A percentile compares a stretch with the other conserved stretches of the same genome.
phyloP scores from a whole-genome alignment of 2,113 vertebrate genomes.

The Anolis carolinensis region DNA sequence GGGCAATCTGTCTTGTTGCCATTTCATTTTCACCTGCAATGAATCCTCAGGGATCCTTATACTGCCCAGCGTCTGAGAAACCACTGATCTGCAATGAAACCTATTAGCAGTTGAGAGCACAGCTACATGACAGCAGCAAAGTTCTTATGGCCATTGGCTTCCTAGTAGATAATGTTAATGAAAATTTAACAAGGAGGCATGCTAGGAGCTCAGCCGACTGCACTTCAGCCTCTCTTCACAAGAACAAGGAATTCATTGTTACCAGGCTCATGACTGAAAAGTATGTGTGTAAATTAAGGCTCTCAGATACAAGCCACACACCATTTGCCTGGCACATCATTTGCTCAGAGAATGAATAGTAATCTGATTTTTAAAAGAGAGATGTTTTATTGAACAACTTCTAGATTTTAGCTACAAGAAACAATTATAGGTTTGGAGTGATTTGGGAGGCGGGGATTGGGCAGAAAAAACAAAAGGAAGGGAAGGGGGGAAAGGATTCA shows the following conservation, averaged over 20 bases:
- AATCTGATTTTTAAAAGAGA: not conserved
- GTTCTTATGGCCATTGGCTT: not conserved
- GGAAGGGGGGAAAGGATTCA: not conserved
- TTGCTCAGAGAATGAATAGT: not conserved
- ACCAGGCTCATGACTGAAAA: not conserved
- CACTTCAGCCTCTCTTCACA: not conserved
- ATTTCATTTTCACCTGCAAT: not conserved
- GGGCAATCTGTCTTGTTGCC: not conserved
- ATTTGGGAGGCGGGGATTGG: not conserved
- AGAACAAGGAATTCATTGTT: conserved; percentile 12
- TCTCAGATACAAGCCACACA: not conserved
- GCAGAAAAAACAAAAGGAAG: not conserved
- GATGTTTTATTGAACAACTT: not conserved
- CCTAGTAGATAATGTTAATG: not conserved
- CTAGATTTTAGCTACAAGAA: not conserved
- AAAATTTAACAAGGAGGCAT: conserved; percentile 27
- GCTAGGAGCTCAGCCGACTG: conserved; percentile 17
- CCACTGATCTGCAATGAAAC: not conserved
- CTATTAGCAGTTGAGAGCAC: conserved; percentile 6
- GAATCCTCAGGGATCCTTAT: not conserved
- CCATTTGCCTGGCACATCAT: not conserved
- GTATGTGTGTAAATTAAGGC: conserved; percentile 6
- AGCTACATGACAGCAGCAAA: not conserved
- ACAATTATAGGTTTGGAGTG: not conserved
- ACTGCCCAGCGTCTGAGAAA: not conserved